Conservation (phyloP, 1,140 invertebrate species). For the Hydropsyche tenuis region DNA sequence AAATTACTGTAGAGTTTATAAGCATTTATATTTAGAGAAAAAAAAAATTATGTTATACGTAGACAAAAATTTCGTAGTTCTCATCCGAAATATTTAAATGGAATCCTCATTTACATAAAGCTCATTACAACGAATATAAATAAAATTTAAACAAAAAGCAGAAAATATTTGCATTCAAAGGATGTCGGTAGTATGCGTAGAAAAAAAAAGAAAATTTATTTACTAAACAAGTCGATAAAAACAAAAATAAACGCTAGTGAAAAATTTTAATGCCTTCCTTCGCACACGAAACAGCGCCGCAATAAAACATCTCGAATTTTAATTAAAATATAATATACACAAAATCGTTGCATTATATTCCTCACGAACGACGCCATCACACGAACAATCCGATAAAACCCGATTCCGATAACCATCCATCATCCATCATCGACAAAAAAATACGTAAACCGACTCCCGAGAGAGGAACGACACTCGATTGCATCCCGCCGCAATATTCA, state of each 20-base stretch:
- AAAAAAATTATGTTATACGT: not conserved
- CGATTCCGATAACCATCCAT: too few relatives aligned
- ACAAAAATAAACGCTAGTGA: not conserved
- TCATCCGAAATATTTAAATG: conserved; percentile 1
- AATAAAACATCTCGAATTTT: conserved; percentile 8
- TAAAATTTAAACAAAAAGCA: not conserved
- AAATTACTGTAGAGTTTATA: too few relatives aligned
- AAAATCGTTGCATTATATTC: too few relatives aligned
- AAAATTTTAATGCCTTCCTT: conserved; percentile 16
- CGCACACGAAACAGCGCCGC: not conserved
- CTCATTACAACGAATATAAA: conserved; percentile 26
- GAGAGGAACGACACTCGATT: too few relatives aligned
- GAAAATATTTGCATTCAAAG: conserved; percentile 24
- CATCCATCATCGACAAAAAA: too few relatives aligned
- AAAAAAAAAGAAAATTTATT: conserved; percentile 1
- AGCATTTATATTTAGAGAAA: too few relatives aligned
- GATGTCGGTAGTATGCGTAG: not conserved
- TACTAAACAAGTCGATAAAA: conserved; percentile 22
- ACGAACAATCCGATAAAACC: too few relatives aligned
- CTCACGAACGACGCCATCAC: too few relatives aligned
- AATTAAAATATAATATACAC: not conserved
- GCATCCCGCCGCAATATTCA: too few relatives aligned
- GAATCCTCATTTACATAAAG: conserved; percentile 8
- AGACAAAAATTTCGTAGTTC: not conserved
- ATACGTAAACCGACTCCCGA: too few relatives aligned